Conservation (phyloP, 2,888 invertebrate genomes). For the Sycophila texana region DNA sequence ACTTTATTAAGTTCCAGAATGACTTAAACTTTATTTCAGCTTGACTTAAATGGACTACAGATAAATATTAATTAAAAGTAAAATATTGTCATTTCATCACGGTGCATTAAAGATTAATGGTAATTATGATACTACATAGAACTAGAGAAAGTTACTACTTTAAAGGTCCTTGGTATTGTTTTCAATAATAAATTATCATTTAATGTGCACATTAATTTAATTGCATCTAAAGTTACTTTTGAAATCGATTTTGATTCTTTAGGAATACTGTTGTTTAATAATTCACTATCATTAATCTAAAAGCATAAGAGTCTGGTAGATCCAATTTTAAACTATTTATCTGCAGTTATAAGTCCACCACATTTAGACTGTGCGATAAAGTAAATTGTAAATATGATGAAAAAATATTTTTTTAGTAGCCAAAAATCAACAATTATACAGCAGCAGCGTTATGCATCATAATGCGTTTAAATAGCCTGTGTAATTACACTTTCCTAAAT, state of each 20-base stretch:
- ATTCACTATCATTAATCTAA: no score
- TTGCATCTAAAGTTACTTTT: no score
- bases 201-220: no score
- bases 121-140: slow-evolving; percentile 10
- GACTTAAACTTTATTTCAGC: no score
- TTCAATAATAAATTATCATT: no score
- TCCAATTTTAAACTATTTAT: slow-evolving; percentile 40
- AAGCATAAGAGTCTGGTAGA: neutral
- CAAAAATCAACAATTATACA: slow-evolving; percentile 42
- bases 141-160: slow-evolving; percentile 8
- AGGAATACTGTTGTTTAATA: no score
- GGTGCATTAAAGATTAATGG: neutral
- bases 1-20: slow-evolving; percentile 5
- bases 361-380: slow-evolving; percentile 36
- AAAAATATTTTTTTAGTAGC: slow-evolving; percentile 53
- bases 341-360: slow-evolving; percentile 34
- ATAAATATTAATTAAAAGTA: no score
- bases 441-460: slow-evolving; percentile 43
- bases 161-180: no score
- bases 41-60: no score
- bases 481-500: slow-evolving; percentile 43
- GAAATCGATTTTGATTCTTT: no score
- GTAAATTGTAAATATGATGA: slow-evolving; percentile 53
- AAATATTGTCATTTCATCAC: no score
- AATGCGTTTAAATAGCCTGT: slow-evolving; percentile 44